Evolutionary conservation across 2,888 invertebrate species (phyloP), one percentile per base, ranked within the genome.

Genomic region (Drosophila emarginata): DNA sequence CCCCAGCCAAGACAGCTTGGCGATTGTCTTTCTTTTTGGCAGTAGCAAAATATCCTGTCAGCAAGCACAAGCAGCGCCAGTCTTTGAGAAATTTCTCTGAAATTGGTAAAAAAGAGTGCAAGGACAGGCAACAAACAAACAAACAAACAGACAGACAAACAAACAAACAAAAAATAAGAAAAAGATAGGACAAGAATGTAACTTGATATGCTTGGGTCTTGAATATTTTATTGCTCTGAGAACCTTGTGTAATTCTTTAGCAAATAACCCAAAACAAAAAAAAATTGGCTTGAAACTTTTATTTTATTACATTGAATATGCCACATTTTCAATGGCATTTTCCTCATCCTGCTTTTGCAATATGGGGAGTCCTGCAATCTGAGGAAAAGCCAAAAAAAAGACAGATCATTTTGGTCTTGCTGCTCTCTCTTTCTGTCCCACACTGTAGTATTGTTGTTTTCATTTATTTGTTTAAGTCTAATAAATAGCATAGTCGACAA

Each of bases 31-130:
- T 36, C 45, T 32, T 45, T 28, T 45, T 45, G 45, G 45, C 36
- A 11, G n/a, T n/a, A 68, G 67, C 58, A 60, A 83, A 78, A 76
- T 67, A 66, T 61, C 60, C 64, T 76, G 69, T 72, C 79, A 81
- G 73, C 77, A 62, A 64, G 60, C 32, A 32, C 26, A 4, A 37
- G 21, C 45, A 45, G 45, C 18, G 18, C 9, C 32, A 66, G 73
- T 51, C 68, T 78, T 74, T 71, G 71, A 18, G 76, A 64, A 74
- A 68, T 74, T 58, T 67, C 61, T 57, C 51, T 61, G 56, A 61
- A 72, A 72, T 67, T 67, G 74, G 62, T 67, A 62, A 72, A 72
- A 73, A 61, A 56, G 40, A 58, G 58, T 45, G 73, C 72, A 73
- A 39, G 71, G 65, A 64, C 66, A 72, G 36, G 53, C 64, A 64